These are phyloP conservation scores for Nephila pilipes DNA, from an alignment of 1,140 invertebrate genomes.

Conservation along the genomic window DNA sequence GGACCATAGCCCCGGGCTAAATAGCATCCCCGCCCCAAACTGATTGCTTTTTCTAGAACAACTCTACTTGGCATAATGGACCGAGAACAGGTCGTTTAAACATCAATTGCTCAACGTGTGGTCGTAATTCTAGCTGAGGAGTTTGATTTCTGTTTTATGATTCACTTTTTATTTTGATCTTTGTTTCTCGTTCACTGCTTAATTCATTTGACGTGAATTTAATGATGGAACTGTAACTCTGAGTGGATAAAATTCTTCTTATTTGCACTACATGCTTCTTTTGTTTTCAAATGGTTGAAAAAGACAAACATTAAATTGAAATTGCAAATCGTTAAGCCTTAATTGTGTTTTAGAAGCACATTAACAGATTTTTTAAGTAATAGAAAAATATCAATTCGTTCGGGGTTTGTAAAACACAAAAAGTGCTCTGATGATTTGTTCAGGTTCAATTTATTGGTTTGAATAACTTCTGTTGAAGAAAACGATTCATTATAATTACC, in stretches of 20 bases:
- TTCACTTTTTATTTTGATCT: background rate
- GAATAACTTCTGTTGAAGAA: no score
- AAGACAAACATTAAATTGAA: no score
- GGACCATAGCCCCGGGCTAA: background rate
- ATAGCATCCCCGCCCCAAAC: background rate
- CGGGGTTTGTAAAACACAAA: no score
- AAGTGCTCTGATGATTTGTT: no score
- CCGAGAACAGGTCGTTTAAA: conserved; percentile 22
- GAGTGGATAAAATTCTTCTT: background rate
- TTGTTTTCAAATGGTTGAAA: no score
- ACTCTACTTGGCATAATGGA: conserved; percentile 15
- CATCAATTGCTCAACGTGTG: conserved; percentile 25
- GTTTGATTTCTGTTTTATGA: conserved; percentile 1
- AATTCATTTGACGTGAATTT: background rate
- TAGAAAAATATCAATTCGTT: no score
- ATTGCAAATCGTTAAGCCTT: no score
- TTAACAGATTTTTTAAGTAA: no score
- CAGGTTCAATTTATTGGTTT: no score
- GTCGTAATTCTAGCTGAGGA: background rate
- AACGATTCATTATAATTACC: no score
- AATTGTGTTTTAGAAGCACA: no score
- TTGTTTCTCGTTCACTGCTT: background rate
- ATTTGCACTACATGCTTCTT: background rate
- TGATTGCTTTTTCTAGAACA: conserved; percentile 16
- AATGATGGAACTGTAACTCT: background rate